These are phyloP conservation scores for Idaea straminata DNA, from an alignment of 2,888 invertebrate genomes.

Conservation along the genomic window DNA sequence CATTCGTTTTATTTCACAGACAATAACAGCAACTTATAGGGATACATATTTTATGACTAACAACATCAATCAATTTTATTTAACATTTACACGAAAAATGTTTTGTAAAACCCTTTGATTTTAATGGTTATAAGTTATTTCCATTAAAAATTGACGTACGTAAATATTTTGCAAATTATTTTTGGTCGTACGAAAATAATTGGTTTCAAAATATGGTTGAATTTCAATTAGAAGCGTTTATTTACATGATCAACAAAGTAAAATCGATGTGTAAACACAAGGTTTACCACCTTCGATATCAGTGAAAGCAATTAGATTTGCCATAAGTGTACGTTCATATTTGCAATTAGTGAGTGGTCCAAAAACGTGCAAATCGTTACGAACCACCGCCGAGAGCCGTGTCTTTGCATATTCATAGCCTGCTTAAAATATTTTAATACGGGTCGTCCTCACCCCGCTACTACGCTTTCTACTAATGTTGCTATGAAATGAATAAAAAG, in stretches of 20 bases:
- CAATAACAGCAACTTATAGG: not conserved
- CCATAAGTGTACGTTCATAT: slow-evolving; percentile 77
- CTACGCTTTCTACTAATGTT: slow-evolving; percentile 72
- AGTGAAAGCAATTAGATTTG: slow-evolving; percentile 75
- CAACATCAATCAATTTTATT: not conserved
- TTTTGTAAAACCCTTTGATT: not conserved
- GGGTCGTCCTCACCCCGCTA: slow-evolving; percentile 62
- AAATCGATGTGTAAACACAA: slow-evolving; percentile 57
- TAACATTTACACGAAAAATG: not conserved
- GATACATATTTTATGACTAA: too few relatives aligned
- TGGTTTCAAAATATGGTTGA: not conserved
- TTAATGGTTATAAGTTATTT: not conserved
- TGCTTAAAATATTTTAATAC: slow-evolving; percentile 80
- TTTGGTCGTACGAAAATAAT: not conserved
- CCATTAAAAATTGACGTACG: not conserved
- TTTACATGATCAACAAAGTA: slow-evolving; percentile 8
- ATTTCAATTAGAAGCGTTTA: not conserved
- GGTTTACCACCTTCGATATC: slow-evolving; percentile 52
- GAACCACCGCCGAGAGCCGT: slow-evolving; percentile 68
- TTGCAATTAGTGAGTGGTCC: slow-evolving; percentile 77
- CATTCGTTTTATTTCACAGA: not conserved
- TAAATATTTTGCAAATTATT: not conserved
- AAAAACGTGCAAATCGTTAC: slow-evolving; percentile 80
- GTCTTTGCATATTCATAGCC: slow-evolving; percentile 80
- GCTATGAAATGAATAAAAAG: slow-evolving; percentile 56